Conservation (phyloP, 2,888 invertebrate genomes). For the Eristalinus sepulchralis region DNA sequence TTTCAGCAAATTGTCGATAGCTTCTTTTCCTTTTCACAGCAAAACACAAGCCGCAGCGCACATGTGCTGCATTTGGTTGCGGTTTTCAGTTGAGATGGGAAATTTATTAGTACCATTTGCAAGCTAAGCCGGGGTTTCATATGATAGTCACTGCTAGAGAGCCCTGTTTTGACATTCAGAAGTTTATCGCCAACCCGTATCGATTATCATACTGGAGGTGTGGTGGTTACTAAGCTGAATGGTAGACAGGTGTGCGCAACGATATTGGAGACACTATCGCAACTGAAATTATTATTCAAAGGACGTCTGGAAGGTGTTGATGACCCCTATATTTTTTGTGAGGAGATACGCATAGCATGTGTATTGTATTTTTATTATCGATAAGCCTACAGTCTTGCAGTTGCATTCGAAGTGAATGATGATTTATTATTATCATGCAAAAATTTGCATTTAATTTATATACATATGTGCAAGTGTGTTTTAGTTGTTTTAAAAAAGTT, state of each 20-base stretch:
- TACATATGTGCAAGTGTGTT: too few relatives aligned
- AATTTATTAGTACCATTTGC: slow-evolving; percentile 1
- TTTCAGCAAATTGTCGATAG: slow-evolving; percentile 57
- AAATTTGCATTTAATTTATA: too few relatives aligned
- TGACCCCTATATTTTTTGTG: neutral
- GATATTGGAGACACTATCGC: neutral
- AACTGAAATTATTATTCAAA: neutral
- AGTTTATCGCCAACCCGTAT: neutral
- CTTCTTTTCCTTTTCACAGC: slow-evolving; percentile 4
- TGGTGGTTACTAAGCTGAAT: neutral
- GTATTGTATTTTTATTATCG: neutral
- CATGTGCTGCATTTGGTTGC: slow-evolving; percentile 35
- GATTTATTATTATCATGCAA: neutral
- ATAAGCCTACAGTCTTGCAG: neutral
- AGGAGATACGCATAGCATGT: neutral
- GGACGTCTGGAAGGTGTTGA: neutral
- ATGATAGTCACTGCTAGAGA: neutral
- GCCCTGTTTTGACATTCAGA: neutral
- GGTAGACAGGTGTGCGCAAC: neutral
- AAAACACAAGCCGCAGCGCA: slow-evolving; percentile 4
- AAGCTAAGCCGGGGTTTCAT: neutral
- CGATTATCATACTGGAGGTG: neutral
- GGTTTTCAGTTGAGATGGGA: slow-evolving; percentile 12
- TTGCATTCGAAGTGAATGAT: neutral
- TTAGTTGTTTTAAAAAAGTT: too few relatives aligned